Evolutionary conservation across 2,113 vertebrate genomes (phyloP), one percentile per base, ranked within the genome.

Genomic region (Melanotaenia duboulayi): DNA sequence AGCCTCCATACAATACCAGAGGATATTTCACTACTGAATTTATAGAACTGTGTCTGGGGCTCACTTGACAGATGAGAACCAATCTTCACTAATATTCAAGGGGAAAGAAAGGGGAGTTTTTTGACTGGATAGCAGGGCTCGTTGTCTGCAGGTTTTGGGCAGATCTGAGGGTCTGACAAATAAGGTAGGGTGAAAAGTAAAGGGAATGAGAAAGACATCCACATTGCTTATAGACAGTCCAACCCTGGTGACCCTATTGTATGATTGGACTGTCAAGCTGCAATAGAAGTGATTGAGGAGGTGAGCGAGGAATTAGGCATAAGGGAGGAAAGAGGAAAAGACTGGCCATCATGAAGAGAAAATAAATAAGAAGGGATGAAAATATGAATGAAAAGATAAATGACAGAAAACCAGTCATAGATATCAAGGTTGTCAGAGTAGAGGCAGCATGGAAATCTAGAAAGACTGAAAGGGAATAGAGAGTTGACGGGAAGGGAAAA

Each of bases 191-290:
- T 23, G 42, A 58, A 60, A 57, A 39, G 59, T 22, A 62, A 65
- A 55, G 64, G 14, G 40, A 48, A 13, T 2, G 11, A 7, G 35
- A 40, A n/a, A 63, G 48, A 50, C 13, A 74, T 60, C 42, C 48
- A 42, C 42, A 12, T 28, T 59, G 49, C 32, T 57, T 54, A 54
- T 52, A 75, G 68, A 83, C 76, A 62, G 25, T 59, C 58, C 57
- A 44, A 37, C 75, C 61, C 58, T 7, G 24, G 22, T 76, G 81
- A 87, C 71, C 65, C 54, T 65, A 70, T 35, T 61, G 60, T 82
- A 75, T 72, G 78, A 89, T 76, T 74, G 71, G 83, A 74, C 80
- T 87, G 80, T 83, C 80, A 87, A 76, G 75, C 49, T 76, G 84
- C 48, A 76, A 75, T 55, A 20, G 56, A 76, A 68, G 66, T 67